Conservation (phyloP, 2,888 invertebrate genomes). For the Merodon equestris region DNA sequence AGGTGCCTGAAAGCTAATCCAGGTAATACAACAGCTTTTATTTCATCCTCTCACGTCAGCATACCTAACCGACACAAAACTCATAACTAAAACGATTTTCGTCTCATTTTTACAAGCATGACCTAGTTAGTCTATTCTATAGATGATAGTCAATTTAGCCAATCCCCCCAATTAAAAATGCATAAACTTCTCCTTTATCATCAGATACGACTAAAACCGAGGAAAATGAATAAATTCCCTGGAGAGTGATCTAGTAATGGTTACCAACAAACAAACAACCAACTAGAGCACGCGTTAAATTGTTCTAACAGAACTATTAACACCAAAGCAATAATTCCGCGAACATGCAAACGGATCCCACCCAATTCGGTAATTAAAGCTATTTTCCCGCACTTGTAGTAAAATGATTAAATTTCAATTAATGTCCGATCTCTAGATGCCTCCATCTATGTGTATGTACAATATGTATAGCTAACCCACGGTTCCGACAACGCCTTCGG, state of each 20-base stretch:
- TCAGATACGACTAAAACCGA: not conserved
- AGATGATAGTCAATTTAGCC: not conserved
- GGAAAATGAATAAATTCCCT: conserved; percentile 12
- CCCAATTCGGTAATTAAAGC: conserved; percentile 56
- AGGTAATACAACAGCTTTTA: too few relatives aligned
- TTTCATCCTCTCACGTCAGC: too few relatives aligned
- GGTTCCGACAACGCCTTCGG: conserved; percentile 40
- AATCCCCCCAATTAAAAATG: conserved; percentile 19
- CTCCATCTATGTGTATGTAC: conserved; percentile 23
- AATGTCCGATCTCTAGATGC: conserved; percentile 40
- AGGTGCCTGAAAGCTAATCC: too few relatives aligned
- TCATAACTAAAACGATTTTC: too few relatives aligned
- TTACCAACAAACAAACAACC: not conserved
- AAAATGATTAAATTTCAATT: conserved; percentile 60
- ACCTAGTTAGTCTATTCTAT: not conserved
- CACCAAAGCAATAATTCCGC: conserved; percentile 42
- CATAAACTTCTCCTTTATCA: not conserved
- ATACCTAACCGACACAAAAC: too few relatives aligned
- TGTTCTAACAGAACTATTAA: conserved; percentile 47
- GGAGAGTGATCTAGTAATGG: conserved; percentile 4
- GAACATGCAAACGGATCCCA: conserved; percentile 48
- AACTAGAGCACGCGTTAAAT: not conserved
- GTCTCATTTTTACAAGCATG: too few relatives aligned
- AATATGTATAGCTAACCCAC: not conserved
- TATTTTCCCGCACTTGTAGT: conserved; percentile 30